A percentile compares a stretch with the other conserved stretches of the same genome.
These are phyloP conservation scores for Strigamia transsilvanica DNA, from an alignment of 2,888 invertebrate species.

Conservation along the genomic window DNA sequence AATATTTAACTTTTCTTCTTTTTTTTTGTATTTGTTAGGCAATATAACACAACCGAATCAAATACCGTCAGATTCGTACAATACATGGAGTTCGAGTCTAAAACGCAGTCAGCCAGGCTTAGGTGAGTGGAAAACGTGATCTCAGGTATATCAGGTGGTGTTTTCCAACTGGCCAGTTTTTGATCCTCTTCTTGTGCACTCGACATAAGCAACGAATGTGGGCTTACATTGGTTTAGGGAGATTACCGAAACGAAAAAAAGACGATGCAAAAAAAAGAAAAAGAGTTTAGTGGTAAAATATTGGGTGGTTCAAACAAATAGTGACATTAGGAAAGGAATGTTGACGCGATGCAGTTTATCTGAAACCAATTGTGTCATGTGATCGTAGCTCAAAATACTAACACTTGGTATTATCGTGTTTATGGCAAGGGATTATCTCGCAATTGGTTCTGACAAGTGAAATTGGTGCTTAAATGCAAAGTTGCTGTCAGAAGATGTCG, in stretches of 20 bases:
- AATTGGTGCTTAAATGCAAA: conserved; percentile 13
- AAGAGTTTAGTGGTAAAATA: not conserved
- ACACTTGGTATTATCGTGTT: conserved; percentile 45
- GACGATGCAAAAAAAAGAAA: not conserved
- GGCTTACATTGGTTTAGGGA: conserved; percentile 33
- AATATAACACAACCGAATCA: not conserved
- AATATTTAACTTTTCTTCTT: not conserved
- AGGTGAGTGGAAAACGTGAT: conserved; percentile 48
- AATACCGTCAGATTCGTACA: conserved; percentile 35
- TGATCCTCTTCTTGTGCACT: conserved; percentile 37
- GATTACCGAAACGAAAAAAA: not conserved
- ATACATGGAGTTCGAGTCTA: conserved; percentile 41
- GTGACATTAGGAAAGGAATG: not conserved
- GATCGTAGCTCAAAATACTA: conserved; percentile 37
- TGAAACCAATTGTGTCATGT: conserved; percentile 38
- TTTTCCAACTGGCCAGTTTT: conserved; percentile 45
- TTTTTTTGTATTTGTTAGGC: not conserved
- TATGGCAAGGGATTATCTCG: conserved; percentile 23
- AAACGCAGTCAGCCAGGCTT: conserved; percentile 46
- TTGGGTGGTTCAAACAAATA: not conserved
- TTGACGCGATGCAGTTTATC: conserved; percentile 6
- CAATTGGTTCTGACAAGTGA: conserved; percentile 32
- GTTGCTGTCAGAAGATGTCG: conserved; percentile 18
- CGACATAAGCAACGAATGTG: conserved; percentile 46
- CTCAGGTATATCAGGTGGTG: conserved; percentile 39